phyloP scores from a whole-genome alignment of 2,797 vertebrate species.

The Squalus acanthias region DNA sequence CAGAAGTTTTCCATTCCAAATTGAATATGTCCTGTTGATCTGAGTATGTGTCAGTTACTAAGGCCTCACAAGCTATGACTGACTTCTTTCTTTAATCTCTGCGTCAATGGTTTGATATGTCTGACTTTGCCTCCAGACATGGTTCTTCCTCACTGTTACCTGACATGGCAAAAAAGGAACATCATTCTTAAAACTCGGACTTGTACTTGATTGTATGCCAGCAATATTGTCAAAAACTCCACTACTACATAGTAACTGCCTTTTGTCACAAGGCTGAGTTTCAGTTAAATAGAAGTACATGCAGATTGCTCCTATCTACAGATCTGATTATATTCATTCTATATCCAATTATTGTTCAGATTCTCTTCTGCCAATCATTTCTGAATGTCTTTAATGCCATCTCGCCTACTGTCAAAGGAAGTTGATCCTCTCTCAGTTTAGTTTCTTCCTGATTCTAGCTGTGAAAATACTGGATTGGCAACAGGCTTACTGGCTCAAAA shows the following conservation, averaged over 20 bases:
- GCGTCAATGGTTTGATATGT: neutral
- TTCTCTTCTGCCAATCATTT: neutral
- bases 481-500: neutral
- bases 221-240: neutral
- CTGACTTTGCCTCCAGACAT: neutral
- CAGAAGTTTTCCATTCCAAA: neutral
- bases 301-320: neutral
- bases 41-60: neutral
- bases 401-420: neutral
- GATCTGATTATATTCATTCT: neutral
- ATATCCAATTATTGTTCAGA: neutral
- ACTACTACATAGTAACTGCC: neutral
- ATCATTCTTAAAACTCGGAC: neutral
- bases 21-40: neutral
- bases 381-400: neutral
- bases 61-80: neutral
- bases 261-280: neutral
- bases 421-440: neutral
- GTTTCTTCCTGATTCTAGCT: neutral
- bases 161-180: neutral
- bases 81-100: neutral
- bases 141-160: neutral
- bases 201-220: neutral
- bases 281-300: neutral
- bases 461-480: neutral